Conservation (phyloP, 2,888 invertebrate genomes). For the Andrena minutula region DNA sequence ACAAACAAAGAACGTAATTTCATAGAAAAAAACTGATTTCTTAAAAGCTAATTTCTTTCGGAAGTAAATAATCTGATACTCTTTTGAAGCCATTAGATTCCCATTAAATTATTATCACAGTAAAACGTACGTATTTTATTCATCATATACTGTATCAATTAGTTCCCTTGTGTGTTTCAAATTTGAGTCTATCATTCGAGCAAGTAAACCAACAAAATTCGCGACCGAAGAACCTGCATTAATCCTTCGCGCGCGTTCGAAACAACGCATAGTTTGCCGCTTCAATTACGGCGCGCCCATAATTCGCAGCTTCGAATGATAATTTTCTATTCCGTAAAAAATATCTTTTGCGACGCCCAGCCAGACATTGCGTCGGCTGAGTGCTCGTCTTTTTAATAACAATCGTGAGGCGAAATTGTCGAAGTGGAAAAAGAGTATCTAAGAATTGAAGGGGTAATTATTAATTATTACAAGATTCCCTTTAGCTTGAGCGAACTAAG, state of each 20-base stretch:
- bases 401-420: slow-evolving; percentile 5
- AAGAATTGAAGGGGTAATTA: slow-evolving; percentile 3
- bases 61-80: slow-evolving; percentile 18
- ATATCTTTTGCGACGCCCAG: slow-evolving; percentile 8
- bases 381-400: slow-evolving; percentile 6
- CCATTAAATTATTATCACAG: slow-evolving; percentile 43
- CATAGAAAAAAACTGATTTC: slow-evolving; percentile 14
- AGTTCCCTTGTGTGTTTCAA: neutral
- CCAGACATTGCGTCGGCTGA: slow-evolving; percentile 14
- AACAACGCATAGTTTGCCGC: slow-evolving; percentile 24
- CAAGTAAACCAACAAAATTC: slow-evolving; percentile 7
- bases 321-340: slow-evolving; percentile 17
- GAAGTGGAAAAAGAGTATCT: slow-evolving; percentile 2
- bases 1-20: slow-evolving; percentile 27
- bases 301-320: slow-evolving; percentile 15
- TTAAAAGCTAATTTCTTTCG: slow-evolving; percentile 14
- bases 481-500: slow-evolving; percentile 25
- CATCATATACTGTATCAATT: slow-evolving; percentile 14
- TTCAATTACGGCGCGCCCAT: slow-evolving; percentile 13
- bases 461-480: slow-evolving; percentile 14
- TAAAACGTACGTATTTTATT: slow-evolving; percentile 24
- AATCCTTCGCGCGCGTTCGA: neutral
- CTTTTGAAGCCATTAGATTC: slow-evolving; percentile 13
- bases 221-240: slow-evolving; percentile 1
- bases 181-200: slow-evolving; percentile 10